phyloP scores from a whole-genome alignment of 2,797 vertebrate genomes.

The Tenualosa thibaudeaui region DNA sequence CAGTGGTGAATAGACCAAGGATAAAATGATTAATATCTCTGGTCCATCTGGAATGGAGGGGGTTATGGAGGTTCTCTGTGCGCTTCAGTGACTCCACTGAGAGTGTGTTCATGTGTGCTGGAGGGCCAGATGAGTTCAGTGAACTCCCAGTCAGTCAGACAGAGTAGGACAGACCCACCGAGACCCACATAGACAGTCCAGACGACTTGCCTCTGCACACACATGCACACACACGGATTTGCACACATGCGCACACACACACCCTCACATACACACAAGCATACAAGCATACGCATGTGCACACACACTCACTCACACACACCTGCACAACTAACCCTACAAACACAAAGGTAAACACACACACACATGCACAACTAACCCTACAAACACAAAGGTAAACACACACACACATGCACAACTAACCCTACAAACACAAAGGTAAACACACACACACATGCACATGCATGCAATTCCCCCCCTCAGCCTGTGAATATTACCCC shows the following conservation, averaged over 20 bases:
- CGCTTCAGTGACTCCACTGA: not conserved
- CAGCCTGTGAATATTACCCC: too few relatives aligned
- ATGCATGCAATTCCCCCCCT: not conserved
- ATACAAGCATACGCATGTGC: not conserved
- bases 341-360: not conserved
- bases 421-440: not conserved
- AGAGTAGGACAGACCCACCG: slow-evolving; percentile 20
- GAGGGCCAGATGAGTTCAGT: slow-evolving; percentile 10
- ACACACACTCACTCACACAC: not conserved
- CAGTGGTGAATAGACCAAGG: not conserved
- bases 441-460: not conserved
- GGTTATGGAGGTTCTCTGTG: not conserved
- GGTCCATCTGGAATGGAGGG: not conserved
- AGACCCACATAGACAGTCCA: not conserved
- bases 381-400: too few relatives aligned
- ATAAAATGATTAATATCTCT: slow-evolving; percentile 16
- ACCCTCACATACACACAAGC: not conserved
- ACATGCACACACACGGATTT: not conserved
- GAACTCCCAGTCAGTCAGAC: not conserved
- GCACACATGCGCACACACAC: not conserved
- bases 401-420: not conserved
- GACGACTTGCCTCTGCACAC: not conserved
- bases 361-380: not conserved
- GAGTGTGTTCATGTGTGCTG: slow-evolving; percentile 15
- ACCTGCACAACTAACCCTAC: not conserved